Evolutionary conservation across 2,888 invertebrate genomes (phyloP), one percentile per base, ranked within the genome.

Genomic region (Dryobota labecula): DNA sequence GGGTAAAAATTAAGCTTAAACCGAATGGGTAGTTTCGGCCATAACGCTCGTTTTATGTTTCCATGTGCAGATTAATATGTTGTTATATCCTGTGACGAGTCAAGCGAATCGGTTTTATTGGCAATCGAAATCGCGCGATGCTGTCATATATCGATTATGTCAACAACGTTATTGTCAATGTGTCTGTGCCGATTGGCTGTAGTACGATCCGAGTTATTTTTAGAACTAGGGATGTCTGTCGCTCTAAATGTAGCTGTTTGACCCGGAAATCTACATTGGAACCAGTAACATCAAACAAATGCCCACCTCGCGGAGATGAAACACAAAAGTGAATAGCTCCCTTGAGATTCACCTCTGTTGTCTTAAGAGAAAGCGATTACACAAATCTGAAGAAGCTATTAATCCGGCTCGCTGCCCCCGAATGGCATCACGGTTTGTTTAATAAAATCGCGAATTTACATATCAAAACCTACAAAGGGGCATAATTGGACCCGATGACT

Each of bases 391-490:
- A 94, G 95, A 94, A 94, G 95, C 95, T 95, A 95, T 96, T 96
- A 96, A 95, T 95, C 94, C 95, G 92, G 94, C 92, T 95, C 94
- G 94, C 95, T 96, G 95, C 96, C 91, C 94, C 90, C 93, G 93
- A 95, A 95, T 96, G 96, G 95, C 96, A 96, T 95, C 95, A 95
- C 92, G 94, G 95, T 96, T 96, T 96, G 96, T 95, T 96, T 96
- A 96, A 96, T 96, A 96, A 96, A 96, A 96, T 96, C 94, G 94
- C 92, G 95, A 95, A 96, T 96, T 96, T 96, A 96, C 96, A 96
- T 96, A 96, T 96, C 96, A 96, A 95, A 96, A 95, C 96, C 95
- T 95, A 96, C 96, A 96, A 96, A 96, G 96, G 96, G 94, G 95
- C 95, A 96, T 96, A 96, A 96, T 96, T 96, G 96, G 95, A 96